Evolutionary conservation across 2,113 vertebrate genomes (phyloP).

Genomic region (Alaudala cheleensis): DNA sequence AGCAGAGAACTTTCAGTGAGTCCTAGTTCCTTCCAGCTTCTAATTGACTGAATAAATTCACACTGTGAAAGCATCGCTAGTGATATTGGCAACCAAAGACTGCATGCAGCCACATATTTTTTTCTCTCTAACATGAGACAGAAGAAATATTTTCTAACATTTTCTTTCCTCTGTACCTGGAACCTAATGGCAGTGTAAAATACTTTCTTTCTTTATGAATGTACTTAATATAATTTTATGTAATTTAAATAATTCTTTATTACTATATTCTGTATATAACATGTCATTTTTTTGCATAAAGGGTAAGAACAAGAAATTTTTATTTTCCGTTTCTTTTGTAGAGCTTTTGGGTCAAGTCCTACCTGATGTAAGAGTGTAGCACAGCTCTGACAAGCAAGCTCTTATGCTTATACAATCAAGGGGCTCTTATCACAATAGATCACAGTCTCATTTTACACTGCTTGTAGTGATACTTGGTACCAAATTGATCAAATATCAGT

Average conservation of each 20-base stretch:
- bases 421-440: background rate
- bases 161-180: background rate
- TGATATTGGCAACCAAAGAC: background rate
- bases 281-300: background rate
- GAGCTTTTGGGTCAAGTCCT: background rate
- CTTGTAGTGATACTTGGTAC: background rate
- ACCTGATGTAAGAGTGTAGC: background rate
- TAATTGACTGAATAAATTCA: background rate
- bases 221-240: background rate
- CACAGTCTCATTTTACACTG: background rate
- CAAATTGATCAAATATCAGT: background rate
- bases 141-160: background rate
- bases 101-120: background rate
- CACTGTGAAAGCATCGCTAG: background rate
- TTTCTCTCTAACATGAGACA: background rate
- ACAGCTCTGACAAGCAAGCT: background rate
- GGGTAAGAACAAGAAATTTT: background rate
- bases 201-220: background rate
- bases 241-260: background rate
- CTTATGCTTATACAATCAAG: background rate
- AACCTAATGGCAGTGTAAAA: background rate
- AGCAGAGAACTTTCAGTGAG: background rate
- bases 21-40: background rate
- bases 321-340: background rate
- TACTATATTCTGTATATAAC: background rate